Evolutionary conservation across 2,797 vertebrate species (phyloP), one percentile per base, ranked within the genome.

Genomic region (Holocentrus rufus): DNA sequence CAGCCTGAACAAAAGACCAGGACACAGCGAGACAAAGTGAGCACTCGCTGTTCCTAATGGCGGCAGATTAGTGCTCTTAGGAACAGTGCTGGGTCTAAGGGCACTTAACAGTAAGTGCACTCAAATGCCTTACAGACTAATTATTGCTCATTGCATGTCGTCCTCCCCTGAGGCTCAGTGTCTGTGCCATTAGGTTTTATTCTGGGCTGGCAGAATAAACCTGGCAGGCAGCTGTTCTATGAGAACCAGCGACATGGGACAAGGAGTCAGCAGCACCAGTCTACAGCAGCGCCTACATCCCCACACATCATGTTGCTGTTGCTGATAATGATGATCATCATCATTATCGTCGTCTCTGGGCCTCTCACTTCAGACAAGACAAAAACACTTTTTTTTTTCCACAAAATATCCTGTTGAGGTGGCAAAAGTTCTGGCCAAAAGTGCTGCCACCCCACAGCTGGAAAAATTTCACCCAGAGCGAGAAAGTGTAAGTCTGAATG

Each of bases 121-220:
- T 73, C 20, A 72, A 72, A 69, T 63, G 67, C 31, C 49, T 66
- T 57, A 30, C 34, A 52, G 65, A 58, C 69, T 54, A 62, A 68
- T 82, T 83, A 58, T 23, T 65, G 63, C 9, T 57, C 54, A 64
- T 66, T 14, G 7, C 30, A 65, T 62, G 62, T 5, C 20, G 3
- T 69, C 42, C 15, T 69, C 13, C 34, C 56, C 23, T 65, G 23
- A 10, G 23, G 31, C 59, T 31, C 2, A 2, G 18, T 47, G 23
- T 59, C 31, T 47, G 20, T 25, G 49, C 39, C 34, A 14, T 68
- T 20, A 0, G 47, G 25, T 77, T 47, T 30, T 52, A 46, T 30
- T 72, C 50, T 14, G 31, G 46, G 22, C 58, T 42, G 18, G 36
- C 36, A 54, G 0, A 69, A 18, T 34, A 59, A 67, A 68, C 56